Conservation (phyloP, 2,113 vertebrate species). For the Sinocyclocheilus rhinocerous region DNA sequence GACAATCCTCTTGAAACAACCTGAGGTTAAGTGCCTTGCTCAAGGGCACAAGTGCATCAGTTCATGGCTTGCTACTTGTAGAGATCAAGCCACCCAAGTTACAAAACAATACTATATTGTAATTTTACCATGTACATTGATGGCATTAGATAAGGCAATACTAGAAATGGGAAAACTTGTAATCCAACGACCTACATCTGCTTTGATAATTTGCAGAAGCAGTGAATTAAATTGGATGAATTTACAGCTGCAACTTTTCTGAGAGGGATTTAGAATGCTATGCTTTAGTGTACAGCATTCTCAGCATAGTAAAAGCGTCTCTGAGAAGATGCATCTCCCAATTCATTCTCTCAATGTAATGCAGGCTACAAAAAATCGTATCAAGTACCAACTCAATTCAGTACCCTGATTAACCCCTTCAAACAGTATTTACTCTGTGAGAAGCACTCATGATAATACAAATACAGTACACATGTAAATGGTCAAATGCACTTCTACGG, state of each 20-base stretch:
- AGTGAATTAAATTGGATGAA: not conserved
- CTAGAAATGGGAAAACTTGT: not conserved
- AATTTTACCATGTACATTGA: not conserved
- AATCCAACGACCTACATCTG: not conserved
- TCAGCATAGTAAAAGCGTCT: not conserved
- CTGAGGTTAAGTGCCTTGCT: conserved; percentile 15
- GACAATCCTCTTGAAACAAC: not conserved
- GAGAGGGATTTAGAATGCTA: not conserved
- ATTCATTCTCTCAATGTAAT: not conserved
- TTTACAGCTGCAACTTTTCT: not conserved
- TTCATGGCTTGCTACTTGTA: not conserved
- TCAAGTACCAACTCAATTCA: not conserved
- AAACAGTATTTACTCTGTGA: not conserved
- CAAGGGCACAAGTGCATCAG: not conserved
- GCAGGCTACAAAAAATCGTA: not conserved
- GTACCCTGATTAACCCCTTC: not conserved
- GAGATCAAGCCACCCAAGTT: not conserved
- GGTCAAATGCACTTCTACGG: not conserved
- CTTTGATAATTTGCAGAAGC: not conserved
- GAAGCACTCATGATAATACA: not conserved
- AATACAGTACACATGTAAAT: not conserved
- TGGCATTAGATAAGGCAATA: not conserved
- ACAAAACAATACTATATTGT: not conserved
- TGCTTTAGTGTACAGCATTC: not conserved
- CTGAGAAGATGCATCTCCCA: not conserved